Percentiles rank a stretch among this genome's conserved stretches.
These are phyloP conservation scores for Callospermophilus lateralis DNA, from an alignment of 2,113 vertebrate genomes.

Conservation along the genomic window DNA sequence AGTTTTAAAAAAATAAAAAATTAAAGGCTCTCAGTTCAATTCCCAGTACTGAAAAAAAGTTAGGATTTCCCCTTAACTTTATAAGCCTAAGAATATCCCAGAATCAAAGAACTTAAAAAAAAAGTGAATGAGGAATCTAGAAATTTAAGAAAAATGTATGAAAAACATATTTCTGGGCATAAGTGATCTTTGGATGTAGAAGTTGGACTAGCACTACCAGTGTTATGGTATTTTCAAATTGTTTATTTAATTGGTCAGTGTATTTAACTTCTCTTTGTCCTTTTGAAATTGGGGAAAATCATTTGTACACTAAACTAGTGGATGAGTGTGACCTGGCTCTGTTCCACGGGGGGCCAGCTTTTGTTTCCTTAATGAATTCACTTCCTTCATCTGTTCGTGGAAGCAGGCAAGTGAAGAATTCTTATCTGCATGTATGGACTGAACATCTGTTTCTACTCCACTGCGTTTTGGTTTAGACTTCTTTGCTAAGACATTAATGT, in stretches of 20 bases:
- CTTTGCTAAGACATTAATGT: constrained; percentile 61
- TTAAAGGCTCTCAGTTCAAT: too few species aligned
- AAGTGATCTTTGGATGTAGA: not conserved
- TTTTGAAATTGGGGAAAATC: constrained; percentile 77
- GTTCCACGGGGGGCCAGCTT: constrained; percentile 66
- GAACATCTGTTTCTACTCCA: constrained; percentile 83
- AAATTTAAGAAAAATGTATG: not conserved
- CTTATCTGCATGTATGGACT: constrained; percentile 1
- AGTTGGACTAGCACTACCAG: not conserved
- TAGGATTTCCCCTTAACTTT: not conserved
- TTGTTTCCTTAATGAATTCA: constrained; percentile 72
- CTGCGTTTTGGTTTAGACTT: constrained; percentile 61
- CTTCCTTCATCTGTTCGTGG: constrained; percentile 79
- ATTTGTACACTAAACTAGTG: constrained; percentile 54
- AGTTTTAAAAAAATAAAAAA: too few species aligned
- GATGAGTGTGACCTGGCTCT: constrained; percentile 72
- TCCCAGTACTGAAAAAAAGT: not conserved
- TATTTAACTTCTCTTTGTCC: constrained; percentile 51
- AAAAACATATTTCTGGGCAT: not conserved
- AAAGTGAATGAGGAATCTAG: not conserved
- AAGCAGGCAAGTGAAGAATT: constrained; percentile 72
- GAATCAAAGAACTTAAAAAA: not conserved
- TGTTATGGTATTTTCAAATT: not conserved
- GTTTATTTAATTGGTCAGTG: not conserved
- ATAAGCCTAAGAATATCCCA: not conserved